These are phyloP conservation scores for Slavum lentiscoides DNA, from an alignment of 2,888 invertebrate species.

Conservation along the genomic window DNA sequence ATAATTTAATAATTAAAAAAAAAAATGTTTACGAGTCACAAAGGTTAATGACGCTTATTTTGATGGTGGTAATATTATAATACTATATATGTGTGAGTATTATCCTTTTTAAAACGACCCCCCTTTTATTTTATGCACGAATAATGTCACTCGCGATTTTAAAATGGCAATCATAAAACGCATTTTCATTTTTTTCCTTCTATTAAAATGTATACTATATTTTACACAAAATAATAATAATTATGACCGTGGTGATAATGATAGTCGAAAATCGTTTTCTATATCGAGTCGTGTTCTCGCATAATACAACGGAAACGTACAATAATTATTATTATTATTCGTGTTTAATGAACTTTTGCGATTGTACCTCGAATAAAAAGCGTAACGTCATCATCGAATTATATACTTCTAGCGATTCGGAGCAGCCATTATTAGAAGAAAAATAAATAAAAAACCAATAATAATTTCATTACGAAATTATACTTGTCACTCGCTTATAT, in stretches of 20 bases:
- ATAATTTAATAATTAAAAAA: no score
- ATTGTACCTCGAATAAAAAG: not conserved
- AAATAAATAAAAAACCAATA: not conserved
- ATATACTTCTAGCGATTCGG: no score
- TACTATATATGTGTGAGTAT: not conserved
- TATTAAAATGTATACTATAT: not conserved
- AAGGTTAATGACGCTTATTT: no score
- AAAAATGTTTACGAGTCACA: no score
- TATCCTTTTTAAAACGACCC: slow-evolving; percentile 15
- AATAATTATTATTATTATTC: not conserved
- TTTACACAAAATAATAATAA: not conserved
- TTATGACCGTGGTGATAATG: not conserved
- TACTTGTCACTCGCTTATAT: not conserved
- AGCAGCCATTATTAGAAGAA: not conserved
- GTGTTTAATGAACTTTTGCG: slow-evolving; percentile 6
- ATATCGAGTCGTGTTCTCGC: not conserved
- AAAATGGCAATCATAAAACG: not conserved
- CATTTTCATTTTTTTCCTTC: not conserved
- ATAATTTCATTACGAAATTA: not conserved
- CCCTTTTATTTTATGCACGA: slow-evolving; percentile 21
- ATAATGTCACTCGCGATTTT: slow-evolving; percentile 15
- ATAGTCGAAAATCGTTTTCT: not conserved
- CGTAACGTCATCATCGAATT: not conserved
- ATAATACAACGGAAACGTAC: not conserved
- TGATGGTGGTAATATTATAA: no score